Evolutionary conservation across 1,140 invertebrate genomes (phyloP), one percentile per base, ranked within the genome.

Genomic region (Pseudomyrmex cubaensis): DNA sequence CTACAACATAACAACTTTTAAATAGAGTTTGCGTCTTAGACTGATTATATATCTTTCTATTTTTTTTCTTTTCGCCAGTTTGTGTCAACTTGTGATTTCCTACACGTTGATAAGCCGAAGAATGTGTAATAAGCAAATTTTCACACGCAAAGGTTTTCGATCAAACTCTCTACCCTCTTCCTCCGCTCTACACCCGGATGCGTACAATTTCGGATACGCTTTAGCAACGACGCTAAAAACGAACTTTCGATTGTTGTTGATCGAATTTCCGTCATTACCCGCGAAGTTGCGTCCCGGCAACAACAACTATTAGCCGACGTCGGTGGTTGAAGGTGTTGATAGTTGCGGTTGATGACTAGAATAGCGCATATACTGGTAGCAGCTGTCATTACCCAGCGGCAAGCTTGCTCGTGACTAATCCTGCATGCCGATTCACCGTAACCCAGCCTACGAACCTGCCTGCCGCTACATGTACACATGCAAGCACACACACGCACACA

Each of bases 341-440:
- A 85, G 86, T 74, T 74, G 84, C 85, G 83, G 87, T 91, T 86
- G 89, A 85, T 85, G 86, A 86, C 89, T 87, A 77, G 86, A 84
- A 88, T 85, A 84, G 87, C 84, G 86, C 83, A 88, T 35, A 35
- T 82, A 84, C 83, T 82, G 83, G 87, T 87, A 92, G 92, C 93
- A 93, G 92, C 93, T 93, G 92, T 93, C 91, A 92, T 92, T 93
- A 92, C 92, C 92, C 92, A 93, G 90, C 90, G 87, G 88, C 89
- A 84, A 92, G 90, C 91, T 92, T 88, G 90, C 89, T 90, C 92
- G 90, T 93, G 93, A 93, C 92, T 93, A 93, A 93, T 92, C 92
- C 87, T 87, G 90, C 86, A 92, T 90, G 90, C 92, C 91, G 91
- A 93, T 93, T 92, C 87, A 89, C 90, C 90, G 87, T 89, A 90